Percentiles rank a stretch among this genome's conserved stretches.
These are phyloP conservation scores for Numenius arquata DNA, from an alignment of 2,113 vertebrate species.

Conservation along the genomic window DNA sequence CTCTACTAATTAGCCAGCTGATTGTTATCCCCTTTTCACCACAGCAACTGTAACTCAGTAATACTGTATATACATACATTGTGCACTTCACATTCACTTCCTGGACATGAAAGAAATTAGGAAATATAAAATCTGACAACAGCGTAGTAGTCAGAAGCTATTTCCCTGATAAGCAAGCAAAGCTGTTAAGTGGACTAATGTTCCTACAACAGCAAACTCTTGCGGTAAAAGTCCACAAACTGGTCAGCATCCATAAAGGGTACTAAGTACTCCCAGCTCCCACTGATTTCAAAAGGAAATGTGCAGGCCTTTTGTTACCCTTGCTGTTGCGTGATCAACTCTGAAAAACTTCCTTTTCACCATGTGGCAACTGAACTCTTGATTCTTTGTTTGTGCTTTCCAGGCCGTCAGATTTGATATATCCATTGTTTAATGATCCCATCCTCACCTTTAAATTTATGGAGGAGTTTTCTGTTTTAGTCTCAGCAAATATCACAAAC, in stretches of 20 bases:
- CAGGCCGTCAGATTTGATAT: background rate
- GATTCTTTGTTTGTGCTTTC: background rate
- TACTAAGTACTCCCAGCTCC: background rate
- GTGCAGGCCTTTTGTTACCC: background rate
- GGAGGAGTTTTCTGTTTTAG: background rate
- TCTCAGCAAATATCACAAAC: background rate
- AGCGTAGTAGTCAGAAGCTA: background rate
- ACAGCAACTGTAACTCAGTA: background rate
- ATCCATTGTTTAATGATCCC: background rate
- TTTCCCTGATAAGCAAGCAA: background rate
- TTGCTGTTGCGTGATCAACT: background rate
- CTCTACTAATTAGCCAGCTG: background rate
- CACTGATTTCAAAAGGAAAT: background rate
- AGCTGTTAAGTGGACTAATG: background rate
- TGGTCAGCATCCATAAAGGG: background rate
- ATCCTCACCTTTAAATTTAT: background rate
- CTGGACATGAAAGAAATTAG: background rate
- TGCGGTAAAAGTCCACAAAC: background rate
- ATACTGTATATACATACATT: background rate
- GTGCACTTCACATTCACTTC: background rate
- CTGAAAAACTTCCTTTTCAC: background rate
- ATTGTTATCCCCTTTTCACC: background rate
- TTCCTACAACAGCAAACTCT: background rate
- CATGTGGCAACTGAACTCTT: background rate
- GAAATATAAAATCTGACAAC: background rate